phyloP scores from a whole-genome alignment of 1,140 invertebrate genomes.

The Orussus abietinus region DNA sequence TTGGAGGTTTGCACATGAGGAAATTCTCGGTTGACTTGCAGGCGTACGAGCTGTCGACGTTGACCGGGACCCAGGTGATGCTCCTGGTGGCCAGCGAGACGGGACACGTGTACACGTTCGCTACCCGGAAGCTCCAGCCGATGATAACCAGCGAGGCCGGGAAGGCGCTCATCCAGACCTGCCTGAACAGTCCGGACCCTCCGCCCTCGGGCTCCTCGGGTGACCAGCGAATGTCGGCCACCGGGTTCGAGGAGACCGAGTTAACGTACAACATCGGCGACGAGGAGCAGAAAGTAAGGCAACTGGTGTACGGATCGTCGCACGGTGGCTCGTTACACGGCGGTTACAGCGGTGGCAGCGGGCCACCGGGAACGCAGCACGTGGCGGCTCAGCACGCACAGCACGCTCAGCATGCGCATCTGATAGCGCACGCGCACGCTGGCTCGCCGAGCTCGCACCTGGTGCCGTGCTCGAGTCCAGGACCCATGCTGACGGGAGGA shows the following conservation, averaged over 20 bases:
- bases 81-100: conserved; percentile 92
- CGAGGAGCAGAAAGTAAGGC: conserved; percentile 94
- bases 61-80: conserved; percentile 99
- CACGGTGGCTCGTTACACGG: conserved; percentile 58
- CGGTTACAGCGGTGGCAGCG: conserved; percentile 47
- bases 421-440: conserved; percentile 58
- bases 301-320: conserved; percentile 81
- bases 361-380: conserved; percentile 59
- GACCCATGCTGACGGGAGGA: conserved; percentile 51
- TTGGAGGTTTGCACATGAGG: neutral
- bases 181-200: conserved; percentile 95
- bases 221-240: conserved; percentile 96
- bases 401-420: conserved; percentile 58
- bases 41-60: conserved; percentile 98
- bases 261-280: conserved; percentile 93
- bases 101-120: conserved; percentile 99
- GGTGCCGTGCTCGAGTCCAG: conserved; percentile 58
- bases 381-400: conserved; percentile 58
- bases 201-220: conserved; percentile 66
- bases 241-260: conserved; percentile 97
- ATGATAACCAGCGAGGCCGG: conserved; percentile 99
- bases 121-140: conserved; percentile 96
- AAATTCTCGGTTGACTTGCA: conserved; percentile 51
- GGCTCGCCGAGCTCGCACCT: conserved; percentile 61
- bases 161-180: conserved; percentile 97